These are phyloP conservation scores for Brienomyrus brachyistius DNA, from an alignment of 2,113 vertebrate species.

Conservation along the genomic window DNA sequence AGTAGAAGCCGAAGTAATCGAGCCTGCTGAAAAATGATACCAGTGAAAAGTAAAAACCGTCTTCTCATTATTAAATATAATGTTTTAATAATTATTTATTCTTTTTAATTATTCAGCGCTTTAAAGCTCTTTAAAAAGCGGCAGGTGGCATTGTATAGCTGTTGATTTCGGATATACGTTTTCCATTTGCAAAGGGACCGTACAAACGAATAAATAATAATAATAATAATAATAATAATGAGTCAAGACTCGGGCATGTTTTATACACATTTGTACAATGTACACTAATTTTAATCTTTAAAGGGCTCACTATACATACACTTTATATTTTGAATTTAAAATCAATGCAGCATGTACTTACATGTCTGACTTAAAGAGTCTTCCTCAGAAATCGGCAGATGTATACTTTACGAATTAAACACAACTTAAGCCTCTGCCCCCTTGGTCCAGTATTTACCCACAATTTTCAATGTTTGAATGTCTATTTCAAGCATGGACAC, in stretches of 20 bases:
- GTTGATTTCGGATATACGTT: constrained; percentile 20
- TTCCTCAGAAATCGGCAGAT: background rate
- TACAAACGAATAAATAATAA: background rate
- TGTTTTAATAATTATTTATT: constrained; percentile 26
- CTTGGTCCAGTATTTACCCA: background rate
- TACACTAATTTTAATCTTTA: background rate
- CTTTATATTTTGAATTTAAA: background rate
- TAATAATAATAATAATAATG: constrained; percentile 3
- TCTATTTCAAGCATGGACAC: background rate
- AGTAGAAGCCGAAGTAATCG: constrained; percentile 66
- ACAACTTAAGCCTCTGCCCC: background rate
- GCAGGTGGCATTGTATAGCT: constrained; percentile 37
- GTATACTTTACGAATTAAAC: background rate
- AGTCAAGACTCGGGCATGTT: background rate
- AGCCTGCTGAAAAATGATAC: constrained; percentile 53
- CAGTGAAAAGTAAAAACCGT: constrained; percentile 45
- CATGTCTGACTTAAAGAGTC: background rate
- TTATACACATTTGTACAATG: background rate
- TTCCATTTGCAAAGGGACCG: background rate
- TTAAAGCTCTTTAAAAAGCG: constrained; percentile 18
- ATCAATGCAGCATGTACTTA: background rate
- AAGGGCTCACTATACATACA: background rate
- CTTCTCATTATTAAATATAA: constrained; percentile 28
- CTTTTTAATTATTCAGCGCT: constrained; percentile 20
- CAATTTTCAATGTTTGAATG: constrained; percentile 5